Evolutionary conservation across 2,113 vertebrate genomes (phyloP), one percentile per base, ranked within the genome.

Genomic region (Prionailurus viverrinus): DNA sequence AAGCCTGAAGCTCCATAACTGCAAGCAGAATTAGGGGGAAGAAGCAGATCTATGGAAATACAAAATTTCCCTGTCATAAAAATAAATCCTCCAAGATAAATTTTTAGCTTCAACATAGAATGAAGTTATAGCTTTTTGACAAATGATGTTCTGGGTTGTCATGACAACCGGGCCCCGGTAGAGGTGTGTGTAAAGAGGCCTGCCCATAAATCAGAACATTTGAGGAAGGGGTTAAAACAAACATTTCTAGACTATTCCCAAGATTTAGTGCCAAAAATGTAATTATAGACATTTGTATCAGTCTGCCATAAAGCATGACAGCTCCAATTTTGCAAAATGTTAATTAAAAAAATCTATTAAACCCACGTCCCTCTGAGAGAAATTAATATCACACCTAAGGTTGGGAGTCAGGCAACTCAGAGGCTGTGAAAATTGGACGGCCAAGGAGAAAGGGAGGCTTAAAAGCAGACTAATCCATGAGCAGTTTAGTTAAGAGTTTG

Each of bases 281-380:
- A 98, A 98, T 98, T 98, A 96, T 63, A 97, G 83, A 96, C 98
- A 98, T 98, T 98, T 98, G 92, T 98, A 97, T 97, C 94, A 88
- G 94, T 98, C 98, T 83, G 39, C 97, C 93, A 96, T 39, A 98
- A 89, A 98, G 93, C 91, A 91, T 94, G 97, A 98, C 97, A 98
- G 93, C 97, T 98, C 98, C 96, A 98, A 92, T 97, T 98, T 97
- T 97, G 98, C 65, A 91, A 98, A 98, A 98, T 80, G 89, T 97
- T 98, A 98, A 98, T 98, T 96, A 88, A 95, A 98, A 95, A 99
- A 98, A 98, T 98, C 97, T 96, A 98, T 98, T 98, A 98, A 98
- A 97, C 91, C 65, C 58, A 88, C 96, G 97, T 97, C 55, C 98
- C 88, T 96, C 69, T 33, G 84, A 97, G 92, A 98, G 86, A 98